A percentile compares a stretch with the other conserved stretches of the same genome.
phyloP scores from a whole-genome alignment of 2,113 vertebrate genomes.

The Oryzias woworae region DNA sequence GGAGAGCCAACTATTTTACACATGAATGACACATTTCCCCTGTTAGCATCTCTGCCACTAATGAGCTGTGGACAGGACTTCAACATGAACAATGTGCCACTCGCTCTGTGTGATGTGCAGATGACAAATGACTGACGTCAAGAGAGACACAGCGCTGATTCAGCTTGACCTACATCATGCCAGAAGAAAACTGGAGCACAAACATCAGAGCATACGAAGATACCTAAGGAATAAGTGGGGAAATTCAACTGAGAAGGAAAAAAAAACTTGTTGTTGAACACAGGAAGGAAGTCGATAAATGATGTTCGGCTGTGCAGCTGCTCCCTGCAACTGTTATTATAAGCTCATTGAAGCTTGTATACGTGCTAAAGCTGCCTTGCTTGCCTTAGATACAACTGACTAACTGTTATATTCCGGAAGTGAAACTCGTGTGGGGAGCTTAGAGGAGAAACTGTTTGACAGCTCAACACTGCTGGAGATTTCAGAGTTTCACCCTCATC shows the following conservation, averaged over 20 bases:
- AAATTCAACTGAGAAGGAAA: neutral
- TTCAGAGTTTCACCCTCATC: neutral
- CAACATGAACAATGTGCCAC: conserved; percentile 42
- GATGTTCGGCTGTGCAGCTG: conserved; percentile 20
- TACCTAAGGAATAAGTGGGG: neutral
- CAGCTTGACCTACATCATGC: neutral
- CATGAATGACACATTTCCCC: conserved; percentile 41
- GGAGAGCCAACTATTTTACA: conserved; percentile 21
- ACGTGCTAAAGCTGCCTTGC: neutral
- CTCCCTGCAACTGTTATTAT: neutral
- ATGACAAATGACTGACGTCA: conserved; percentile 47
- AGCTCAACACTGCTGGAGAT: conserved; percentile 9
- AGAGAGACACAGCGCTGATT: neutral
- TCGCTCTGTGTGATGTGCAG: conserved; percentile 71
- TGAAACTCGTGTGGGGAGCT: conserved; percentile 40
- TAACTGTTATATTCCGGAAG: conserved; percentile 16
- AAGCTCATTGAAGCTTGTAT: neutral
- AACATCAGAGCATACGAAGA: neutral
- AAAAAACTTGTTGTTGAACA: conserved; percentile 12
- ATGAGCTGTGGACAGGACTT: conserved; percentile 36
- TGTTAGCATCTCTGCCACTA: conserved; percentile 48
- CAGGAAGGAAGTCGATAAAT: conserved; percentile 19
- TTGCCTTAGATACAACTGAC: conserved; percentile 8
- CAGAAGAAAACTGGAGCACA: neutral
- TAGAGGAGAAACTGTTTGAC: conserved; percentile 12